Base-by-base conservation (phyloP, 2,797 vertebrate genomes). In the Tragopan temminckii region DNA sequence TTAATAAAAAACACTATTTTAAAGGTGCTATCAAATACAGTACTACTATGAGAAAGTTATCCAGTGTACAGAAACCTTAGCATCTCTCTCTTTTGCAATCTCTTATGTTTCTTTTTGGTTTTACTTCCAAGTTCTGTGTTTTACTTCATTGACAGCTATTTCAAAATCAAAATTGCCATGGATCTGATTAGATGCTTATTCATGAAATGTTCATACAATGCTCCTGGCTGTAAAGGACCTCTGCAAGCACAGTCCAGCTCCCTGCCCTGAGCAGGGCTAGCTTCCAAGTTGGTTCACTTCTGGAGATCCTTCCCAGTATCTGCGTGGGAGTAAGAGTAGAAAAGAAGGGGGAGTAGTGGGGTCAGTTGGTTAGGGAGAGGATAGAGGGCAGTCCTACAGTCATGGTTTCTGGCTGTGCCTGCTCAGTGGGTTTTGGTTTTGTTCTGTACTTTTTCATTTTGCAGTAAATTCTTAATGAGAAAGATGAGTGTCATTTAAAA, bases 151-250 rank as follows among this genome's bases (percentile, higher is more conserved):
- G 93, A 80, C 76, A 72, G 38, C n/a, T 78, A 1, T 63, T 91
- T 71, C n/a, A 48, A 87, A 85, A 61, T 35, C 25, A 3, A 55
- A 33, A 2, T 45, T 52, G 76, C 48, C 68, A 81, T 88, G 77
- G 59, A 69, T 89, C 88, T 74, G 53, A 36, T 85, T 67, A 67
- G 55, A 57, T 89, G 59, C 82, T 76, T 91, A 67, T 80, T 93
- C 21, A 15, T 64, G 78, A 92, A 46, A n/a, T 25, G 59, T 17
- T 76, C 46, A 48, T 20, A 81, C 62, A 91, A 69, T 55, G 36
- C 43, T 62, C 85, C 69, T 92, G 80, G 69, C 82, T 95, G 33
- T 33, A 88, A 77, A 19, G 35, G 57, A 43, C 11, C 35, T 88
- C 59, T 93, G 50, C 29, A 89, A 87, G 25, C 70, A 23, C 52